phyloP scores from a whole-genome alignment of 2,113 vertebrate species.

The Hiodon tergisus region DNA sequence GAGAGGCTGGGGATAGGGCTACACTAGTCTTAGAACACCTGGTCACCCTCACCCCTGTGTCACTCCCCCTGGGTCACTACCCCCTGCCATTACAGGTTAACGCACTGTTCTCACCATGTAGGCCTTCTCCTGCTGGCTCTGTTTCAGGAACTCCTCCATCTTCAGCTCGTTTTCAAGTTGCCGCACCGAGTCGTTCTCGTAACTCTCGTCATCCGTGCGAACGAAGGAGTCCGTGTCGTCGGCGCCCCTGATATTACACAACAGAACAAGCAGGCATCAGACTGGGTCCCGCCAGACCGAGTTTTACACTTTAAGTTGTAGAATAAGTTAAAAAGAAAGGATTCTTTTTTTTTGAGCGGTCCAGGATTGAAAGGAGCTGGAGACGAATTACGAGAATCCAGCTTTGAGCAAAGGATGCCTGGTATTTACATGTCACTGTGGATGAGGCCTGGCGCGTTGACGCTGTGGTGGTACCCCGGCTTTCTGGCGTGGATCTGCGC shows the following conservation, averaged over 20 bases:
- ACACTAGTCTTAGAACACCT: too few species aligned
- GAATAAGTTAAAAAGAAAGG: too few species aligned
- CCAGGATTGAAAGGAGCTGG: background rate
- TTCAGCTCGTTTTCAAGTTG: slow-evolving; percentile 85
- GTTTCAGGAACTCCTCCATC: slow-evolving; percentile 84
- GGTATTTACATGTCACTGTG: slow-evolving; percentile 52
- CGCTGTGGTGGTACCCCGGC: slow-evolving; percentile 61
- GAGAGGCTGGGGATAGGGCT: too few species aligned
- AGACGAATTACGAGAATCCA: background rate
- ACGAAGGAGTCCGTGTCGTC: slow-evolving; percentile 67
- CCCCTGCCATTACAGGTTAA: too few species aligned
- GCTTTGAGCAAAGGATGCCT: background rate
- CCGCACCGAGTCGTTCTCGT: slow-evolving; percentile 80
- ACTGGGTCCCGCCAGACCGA: too few species aligned
- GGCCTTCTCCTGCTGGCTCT: slow-evolving; percentile 79
- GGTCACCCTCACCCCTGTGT: too few species aligned
- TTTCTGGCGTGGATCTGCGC: slow-evolving; percentile 73
- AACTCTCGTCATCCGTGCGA: slow-evolving; percentile 70
- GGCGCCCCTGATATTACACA: slow-evolving; percentile 51
- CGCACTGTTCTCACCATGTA: slow-evolving; percentile 70
- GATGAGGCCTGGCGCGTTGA: slow-evolving; percentile 54
- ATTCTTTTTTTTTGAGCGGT: background rate
- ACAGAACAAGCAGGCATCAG: background rate
- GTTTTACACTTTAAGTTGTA: too few species aligned
- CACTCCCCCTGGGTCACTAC: too few species aligned